Base-by-base conservation (phyloP, 2,113 vertebrate species). In the Neodon shergylaensis region DNA sequence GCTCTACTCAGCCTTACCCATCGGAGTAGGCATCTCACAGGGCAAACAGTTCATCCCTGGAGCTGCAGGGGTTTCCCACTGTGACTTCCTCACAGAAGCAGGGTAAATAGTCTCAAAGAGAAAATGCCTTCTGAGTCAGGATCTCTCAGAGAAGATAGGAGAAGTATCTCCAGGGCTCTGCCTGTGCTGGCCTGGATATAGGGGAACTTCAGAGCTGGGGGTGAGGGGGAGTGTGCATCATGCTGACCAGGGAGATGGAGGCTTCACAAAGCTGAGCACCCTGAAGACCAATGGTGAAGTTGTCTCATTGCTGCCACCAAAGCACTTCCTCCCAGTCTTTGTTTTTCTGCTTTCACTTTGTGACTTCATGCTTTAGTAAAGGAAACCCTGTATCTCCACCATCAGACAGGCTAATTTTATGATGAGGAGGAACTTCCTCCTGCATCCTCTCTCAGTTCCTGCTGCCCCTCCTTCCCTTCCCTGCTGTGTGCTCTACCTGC, bases 71-170 rank as follows among this genome's bases (percentile, higher is more conserved):
- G 86, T 39, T 81, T 73, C 90, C 70, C 58, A 14, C 61, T 61
- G 3, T 42, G 63, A 49, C 42, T 78, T 85, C 65, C 92, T 68
- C 65, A 58, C 84, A 65, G 39, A 82, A 88, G 42, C 6, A 76
- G 63, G 19, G 52, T 39, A 36, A 54, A 5, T 36, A 24, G n/a
- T 83, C 90, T 84, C 68, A 65, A 73, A 61, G 63, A 49, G 66
- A 90, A 8, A 77, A 13, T 42, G 66, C 82, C 63, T 24, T 42
- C 42, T 96, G 94, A 97, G 70, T 96, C 92, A 96, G 63, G 42
- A 5, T 95, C 61, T 90, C 91, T 83, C 92, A 91, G 88, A 91
- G 79, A 93, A 42, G 82, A 61, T 58, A 85, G 12, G 33, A 66
- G 83, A 85, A 88, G 76, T 24, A 26, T 68, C 81, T 90, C 4